Conservation (phyloP, 2,888 invertebrate species). For the Steinernema scapterisci region DNA sequence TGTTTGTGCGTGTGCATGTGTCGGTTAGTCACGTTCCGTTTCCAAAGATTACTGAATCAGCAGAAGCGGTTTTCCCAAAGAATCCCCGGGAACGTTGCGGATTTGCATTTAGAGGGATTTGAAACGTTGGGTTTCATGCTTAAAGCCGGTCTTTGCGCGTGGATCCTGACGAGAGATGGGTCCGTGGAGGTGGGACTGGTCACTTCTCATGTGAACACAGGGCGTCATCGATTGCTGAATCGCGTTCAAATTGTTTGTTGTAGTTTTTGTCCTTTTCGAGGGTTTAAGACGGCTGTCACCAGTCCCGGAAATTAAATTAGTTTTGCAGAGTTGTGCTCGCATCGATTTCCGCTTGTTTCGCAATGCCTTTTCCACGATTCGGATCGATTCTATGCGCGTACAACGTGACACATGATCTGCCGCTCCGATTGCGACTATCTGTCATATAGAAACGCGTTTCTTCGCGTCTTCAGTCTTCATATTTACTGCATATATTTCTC, state of each 20-base stretch:
- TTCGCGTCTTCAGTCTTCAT: background rate
- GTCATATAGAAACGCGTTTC: conserved; percentile 36
- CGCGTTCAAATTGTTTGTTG: no score
- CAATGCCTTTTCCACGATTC: background rate
- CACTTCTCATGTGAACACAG: no score
- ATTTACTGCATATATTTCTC: background rate
- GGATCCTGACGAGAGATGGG: background rate
- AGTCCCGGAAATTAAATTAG: background rate
- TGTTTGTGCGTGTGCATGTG: background rate
- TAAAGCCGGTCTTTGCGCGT: background rate
- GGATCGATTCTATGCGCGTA: background rate
- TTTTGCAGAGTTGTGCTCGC: conserved; percentile 23
- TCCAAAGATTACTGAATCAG: no score
- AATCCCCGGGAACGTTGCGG: no score
- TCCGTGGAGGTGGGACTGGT: background rate
- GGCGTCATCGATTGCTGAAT: no score
- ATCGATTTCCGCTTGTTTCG: conserved; percentile 24
- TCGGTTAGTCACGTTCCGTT: no score
- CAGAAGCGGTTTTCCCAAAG: no score
- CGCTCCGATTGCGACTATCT: no score
- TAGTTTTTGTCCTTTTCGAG: background rate
- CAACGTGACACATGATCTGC: no score
- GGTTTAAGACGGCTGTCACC: conserved; percentile 31
- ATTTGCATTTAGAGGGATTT: no score
- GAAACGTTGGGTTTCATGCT: no score